Conservation (phyloP, 2,797 vertebrate species). For the Chelmon rostratus region DNA sequence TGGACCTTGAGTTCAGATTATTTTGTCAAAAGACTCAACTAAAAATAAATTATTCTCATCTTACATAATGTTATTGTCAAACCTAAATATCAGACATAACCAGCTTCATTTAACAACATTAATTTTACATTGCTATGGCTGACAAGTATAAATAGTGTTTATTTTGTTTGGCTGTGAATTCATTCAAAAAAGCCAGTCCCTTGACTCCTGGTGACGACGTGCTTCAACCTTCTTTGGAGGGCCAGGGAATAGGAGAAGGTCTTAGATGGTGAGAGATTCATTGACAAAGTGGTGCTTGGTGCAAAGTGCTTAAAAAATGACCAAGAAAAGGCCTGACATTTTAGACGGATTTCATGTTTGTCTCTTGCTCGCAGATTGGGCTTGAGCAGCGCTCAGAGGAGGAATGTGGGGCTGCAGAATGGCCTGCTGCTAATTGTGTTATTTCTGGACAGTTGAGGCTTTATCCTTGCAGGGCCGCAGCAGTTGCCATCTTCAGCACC, state of each 20-base stretch:
- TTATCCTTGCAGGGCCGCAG: constrained; percentile 20
- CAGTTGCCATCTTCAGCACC: constrained; percentile 24
- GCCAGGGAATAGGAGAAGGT: neutral
- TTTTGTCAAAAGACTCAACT: neutral
- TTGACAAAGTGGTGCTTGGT: too few relatives aligned
- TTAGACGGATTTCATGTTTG: constrained; percentile 7
- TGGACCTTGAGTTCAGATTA: too few relatives aligned
- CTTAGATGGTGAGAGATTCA: constrained; percentile 13
- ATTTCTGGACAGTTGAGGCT: constrained; percentile 54
- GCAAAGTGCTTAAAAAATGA: neutral
- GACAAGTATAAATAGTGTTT: neutral
- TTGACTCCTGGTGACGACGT: neutral
- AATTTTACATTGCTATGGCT: neutral
- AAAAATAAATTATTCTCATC: neutral
- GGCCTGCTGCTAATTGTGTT: constrained; percentile 62
- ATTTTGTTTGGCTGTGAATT: constrained; percentile 12
- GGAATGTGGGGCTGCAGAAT: constrained; percentile 1
- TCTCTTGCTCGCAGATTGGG: constrained; percentile 19
- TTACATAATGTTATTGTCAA: neutral
- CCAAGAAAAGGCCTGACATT: neutral
- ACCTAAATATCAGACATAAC: neutral
- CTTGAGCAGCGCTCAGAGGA: neutral
- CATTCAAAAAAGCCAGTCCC: neutral
- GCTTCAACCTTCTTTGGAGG: constrained; percentile 1
- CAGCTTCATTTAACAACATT: neutral